Base-by-base conservation (phyloP, 2,113 vertebrate genomes). In the Rhinogobius similis region DNA sequence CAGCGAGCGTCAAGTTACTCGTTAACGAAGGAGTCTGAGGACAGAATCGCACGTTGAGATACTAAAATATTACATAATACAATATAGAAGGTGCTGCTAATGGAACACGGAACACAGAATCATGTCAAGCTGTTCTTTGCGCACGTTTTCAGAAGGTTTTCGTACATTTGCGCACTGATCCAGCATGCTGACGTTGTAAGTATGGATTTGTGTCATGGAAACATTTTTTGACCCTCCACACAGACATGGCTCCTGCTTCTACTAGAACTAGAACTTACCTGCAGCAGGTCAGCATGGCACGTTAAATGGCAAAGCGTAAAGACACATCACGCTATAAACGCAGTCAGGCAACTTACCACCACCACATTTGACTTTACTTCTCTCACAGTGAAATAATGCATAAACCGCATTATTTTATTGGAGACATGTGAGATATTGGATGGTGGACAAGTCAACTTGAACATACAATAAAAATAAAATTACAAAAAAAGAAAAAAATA, bases 251-350 rank as follows among this genome's bases (percentile, higher is more conserved):
- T n/a, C n/a, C 64, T 59, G 66, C 73, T 75, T 73, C 24, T 26
- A n/a, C n/a, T n/a, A n/a, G n/a, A n/a, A n/a, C n/a, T n/a, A n/a
- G n/a, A n/a, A n/a, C n/a, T n/a, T n/a, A n/a, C 73, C 74, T 55
- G 78, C 76, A 24, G 59, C 48, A 75, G 69, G 87, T 86, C 74
- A 71, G 67, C 65, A 27, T 68, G 44, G 73, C 81, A 87, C 72
- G 80, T 74, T 61, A 78, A 73, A 69, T 68, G 65, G 64, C 85
- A 53, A 70, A 65, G 70, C 72, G 83, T 85, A 79, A 73, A 72
- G 75, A 82, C 62, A 50, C 74, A 79, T 82, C 85, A 83, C 77
- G 76, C 84, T 68, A 82, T 78, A 83, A 46, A 46, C 43, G 20
- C 7, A 46, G 43, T 46, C 36, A 14, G 43, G 5, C 39, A 20